Conservation (phyloP, 2,888 invertebrate species). For the Hirtodrosophila trivittata region DNA sequence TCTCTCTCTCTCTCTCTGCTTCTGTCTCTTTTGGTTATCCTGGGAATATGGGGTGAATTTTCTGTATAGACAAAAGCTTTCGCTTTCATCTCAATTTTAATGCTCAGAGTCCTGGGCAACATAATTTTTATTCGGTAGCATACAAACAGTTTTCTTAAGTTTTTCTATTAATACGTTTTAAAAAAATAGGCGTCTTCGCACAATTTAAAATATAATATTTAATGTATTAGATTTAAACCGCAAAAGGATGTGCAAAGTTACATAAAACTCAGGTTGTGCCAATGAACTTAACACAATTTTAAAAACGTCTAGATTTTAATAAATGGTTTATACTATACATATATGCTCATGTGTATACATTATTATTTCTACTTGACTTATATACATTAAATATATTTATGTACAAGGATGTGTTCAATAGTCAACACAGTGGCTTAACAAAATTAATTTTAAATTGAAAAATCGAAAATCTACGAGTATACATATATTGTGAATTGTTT, state of each 20-base stretch:
- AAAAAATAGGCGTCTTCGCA: constrained; percentile 50
- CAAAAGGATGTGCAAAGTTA: constrained; percentile 44
- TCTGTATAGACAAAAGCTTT: constrained; percentile 74
- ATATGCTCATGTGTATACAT: too few species aligned
- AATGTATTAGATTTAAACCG: constrained; percentile 7
- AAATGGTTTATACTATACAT: too few species aligned
- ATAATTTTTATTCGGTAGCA: constrained; percentile 76
- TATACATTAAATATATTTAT: too few species aligned
- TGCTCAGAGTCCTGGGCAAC: constrained; percentile 78
- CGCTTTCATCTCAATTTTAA: constrained; percentile 70
- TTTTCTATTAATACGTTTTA: constrained; percentile 62
- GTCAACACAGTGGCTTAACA: too few species aligned
- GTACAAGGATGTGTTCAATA: too few species aligned
- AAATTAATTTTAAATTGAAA: too few species aligned
- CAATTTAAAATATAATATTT: constrained; percentile 26
- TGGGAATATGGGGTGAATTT: constrained; percentile 45
- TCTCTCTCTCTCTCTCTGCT: constrained; percentile 33
- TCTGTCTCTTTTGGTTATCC: constrained; percentile 23
- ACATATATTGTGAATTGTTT: too few species aligned
- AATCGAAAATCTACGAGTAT: too few species aligned
- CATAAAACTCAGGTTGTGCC: constrained; percentile 47
- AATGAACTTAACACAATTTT: neutral
- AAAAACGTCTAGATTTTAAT: neutral
- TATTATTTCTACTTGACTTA: too few species aligned
- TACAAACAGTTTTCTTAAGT: constrained; percentile 74